These are phyloP conservation scores for Cephus pygmeus DNA, from an alignment of 2,888 invertebrate species.

Conservation along the genomic window DNA sequence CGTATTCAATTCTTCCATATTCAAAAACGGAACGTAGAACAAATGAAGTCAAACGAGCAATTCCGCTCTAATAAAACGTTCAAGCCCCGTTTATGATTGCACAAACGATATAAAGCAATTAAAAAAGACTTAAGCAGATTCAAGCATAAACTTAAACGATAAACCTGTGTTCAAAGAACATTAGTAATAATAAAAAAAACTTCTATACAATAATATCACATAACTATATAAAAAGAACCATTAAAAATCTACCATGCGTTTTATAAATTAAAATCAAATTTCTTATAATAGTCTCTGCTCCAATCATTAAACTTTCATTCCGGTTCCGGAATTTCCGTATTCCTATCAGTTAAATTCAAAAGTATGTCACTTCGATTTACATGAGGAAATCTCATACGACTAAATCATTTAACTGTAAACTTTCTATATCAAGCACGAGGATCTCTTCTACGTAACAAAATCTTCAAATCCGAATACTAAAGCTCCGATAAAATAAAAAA, in stretches of 20 bases:
- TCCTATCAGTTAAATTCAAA: background rate
- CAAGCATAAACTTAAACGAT: background rate
- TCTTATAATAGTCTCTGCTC: background rate
- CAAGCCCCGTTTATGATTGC: background rate
- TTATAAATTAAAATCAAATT: background rate
- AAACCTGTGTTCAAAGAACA: background rate
- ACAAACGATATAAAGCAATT: background rate
- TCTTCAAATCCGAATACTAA: background rate
- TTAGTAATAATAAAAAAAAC: background rate
- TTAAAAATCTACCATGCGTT: constrained; percentile 4
- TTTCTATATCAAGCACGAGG: background rate
- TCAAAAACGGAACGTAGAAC: background rate
- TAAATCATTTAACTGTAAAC: background rate
- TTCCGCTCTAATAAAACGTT: background rate
- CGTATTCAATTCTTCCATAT: background rate
- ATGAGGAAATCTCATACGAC: background rate
- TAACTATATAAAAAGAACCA: background rate
- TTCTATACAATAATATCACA: background rate
- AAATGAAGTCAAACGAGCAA: background rate
- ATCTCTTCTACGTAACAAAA: background rate
- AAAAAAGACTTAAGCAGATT: too few species aligned
- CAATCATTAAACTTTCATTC: background rate
- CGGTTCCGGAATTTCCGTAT: background rate
- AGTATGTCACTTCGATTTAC: background rate
- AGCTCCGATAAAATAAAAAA: background rate